These are phyloP conservation scores for Phenganax subtilis DNA, from an alignment of 92 coral and sea anemone species.

Conservation along the genomic window DNA sequence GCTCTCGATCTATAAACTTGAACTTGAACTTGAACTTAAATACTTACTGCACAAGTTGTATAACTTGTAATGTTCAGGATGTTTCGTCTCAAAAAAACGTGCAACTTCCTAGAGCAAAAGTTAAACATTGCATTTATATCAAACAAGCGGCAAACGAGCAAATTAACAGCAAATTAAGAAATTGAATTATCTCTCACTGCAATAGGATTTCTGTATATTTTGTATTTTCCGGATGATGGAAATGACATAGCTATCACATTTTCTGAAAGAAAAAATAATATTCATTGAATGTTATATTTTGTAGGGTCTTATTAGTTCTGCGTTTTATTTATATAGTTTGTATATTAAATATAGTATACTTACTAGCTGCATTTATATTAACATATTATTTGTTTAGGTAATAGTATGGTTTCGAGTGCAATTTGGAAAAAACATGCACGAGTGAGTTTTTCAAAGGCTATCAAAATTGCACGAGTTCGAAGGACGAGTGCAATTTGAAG, in stretches of 20 bases:
- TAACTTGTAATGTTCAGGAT: constrained; percentile 83
- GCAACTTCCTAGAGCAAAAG: constrained; percentile 69
- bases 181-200: constrained; percentile 53
- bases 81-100: constrained; percentile 91
- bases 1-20: no score
- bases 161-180: neutral
- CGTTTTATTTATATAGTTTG: no score
- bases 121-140: neutral
- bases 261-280: constrained; percentile 41
- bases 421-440: no score
- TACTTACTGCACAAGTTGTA: constrained; percentile 96
- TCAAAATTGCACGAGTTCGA: no score
- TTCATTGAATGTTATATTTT: no score
- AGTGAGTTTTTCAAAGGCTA: no score
- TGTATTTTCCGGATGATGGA: constrained; percentile 95
- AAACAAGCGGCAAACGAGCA: neutral
- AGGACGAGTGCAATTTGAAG: no score
- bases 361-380: no score
- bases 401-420: no score
- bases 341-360: no score
- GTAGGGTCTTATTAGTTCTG: no score
- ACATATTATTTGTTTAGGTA: no score
- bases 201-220: constrained; percentile 85
- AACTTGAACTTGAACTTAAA: neutral
- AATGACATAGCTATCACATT: constrained; percentile 96